phyloP scores from a whole-genome alignment of 2,113 vertebrate species.

The Psephotus haematonotus region DNA sequence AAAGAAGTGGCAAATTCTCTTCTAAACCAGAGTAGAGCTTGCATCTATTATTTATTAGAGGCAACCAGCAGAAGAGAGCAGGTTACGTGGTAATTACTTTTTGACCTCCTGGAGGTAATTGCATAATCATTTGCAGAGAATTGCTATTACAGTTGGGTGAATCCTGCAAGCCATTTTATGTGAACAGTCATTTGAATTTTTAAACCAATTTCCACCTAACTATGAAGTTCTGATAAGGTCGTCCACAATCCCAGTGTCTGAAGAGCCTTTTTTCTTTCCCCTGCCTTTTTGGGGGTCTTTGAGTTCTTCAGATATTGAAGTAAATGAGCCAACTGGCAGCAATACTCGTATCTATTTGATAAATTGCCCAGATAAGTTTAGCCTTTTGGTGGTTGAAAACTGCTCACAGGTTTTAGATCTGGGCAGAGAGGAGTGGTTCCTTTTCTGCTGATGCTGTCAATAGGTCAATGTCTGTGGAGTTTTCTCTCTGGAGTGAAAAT shows the following conservation, averaged over 20 bases:
- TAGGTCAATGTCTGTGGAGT: neutral
- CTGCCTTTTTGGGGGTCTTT: neutral
- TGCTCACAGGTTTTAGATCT: neutral
- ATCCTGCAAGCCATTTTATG: constrained; percentile 58
- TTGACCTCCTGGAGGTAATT: constrained; percentile 74
- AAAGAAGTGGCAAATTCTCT: constrained; percentile 50
- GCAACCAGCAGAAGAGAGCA: constrained; percentile 65
- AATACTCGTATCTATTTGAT: neutral
- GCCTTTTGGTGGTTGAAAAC: neutral
- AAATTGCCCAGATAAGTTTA: neutral
- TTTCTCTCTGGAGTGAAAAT: neutral
- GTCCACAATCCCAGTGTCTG: neutral
- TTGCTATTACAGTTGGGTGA: constrained; percentile 64
- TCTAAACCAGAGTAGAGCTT: constrained; percentile 20
- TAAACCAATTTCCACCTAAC: constrained; percentile 59
- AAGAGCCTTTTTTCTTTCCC: neutral
- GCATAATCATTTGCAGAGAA: constrained; percentile 70
- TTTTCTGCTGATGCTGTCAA: neutral
- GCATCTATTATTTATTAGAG: constrained; percentile 65
- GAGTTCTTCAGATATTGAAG: neutral
- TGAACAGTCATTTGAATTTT: constrained; percentile 64
- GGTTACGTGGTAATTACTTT: constrained; percentile 73
- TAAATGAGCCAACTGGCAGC: neutral
- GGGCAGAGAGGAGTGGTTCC: neutral
- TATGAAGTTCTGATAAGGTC: constrained; percentile 33